A percentile compares a stretch with the other conserved stretches of the same genome.
Conservation (phyloP, 2,797 vertebrate genomes). For the Phrynocephalus vlangalii region DNA sequence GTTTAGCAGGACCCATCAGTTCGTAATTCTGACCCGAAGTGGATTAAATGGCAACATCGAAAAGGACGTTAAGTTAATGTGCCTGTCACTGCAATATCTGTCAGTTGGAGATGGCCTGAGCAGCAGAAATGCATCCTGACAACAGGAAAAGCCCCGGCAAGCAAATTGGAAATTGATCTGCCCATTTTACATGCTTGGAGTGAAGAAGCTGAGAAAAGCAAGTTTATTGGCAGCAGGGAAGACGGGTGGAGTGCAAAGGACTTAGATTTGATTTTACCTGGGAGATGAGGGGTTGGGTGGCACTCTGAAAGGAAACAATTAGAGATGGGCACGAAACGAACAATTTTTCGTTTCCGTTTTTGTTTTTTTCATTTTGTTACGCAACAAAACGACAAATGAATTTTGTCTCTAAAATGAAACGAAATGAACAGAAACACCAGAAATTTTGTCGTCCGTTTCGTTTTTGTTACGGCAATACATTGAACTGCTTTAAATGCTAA, state of each 20-base stretch:
- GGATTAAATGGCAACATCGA: conserved; percentile 54
- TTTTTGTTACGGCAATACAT: no score
- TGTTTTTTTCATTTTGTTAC: no score
- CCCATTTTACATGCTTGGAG: background rate
- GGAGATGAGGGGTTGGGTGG: background rate
- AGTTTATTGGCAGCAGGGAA: background rate
- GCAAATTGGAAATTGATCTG: conserved; percentile 36
- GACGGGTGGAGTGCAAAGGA: background rate
- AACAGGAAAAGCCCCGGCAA: conserved; percentile 30
- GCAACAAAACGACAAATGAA: no score
- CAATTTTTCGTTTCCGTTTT: no score
- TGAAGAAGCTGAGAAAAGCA: conserved; percentile 26
- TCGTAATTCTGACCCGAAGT: conserved; percentile 56
- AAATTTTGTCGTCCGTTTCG: no score
- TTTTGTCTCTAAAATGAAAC: no score
- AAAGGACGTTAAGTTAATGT: conserved; percentile 29
- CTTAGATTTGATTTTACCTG: conserved; percentile 1
- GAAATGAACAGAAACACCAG: no score
- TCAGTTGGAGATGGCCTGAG: conserved; percentile 15
- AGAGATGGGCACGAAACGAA: no score
- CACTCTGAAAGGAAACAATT: background rate
- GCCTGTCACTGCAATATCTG: conserved; percentile 9
- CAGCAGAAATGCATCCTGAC: conserved; percentile 30
- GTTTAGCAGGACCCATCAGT: conserved; percentile 53
- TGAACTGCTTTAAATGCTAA: no score